Evolutionary conservation across 2,888 invertebrate species (phyloP).

Genomic region (Perizoma affinitatum): DNA sequence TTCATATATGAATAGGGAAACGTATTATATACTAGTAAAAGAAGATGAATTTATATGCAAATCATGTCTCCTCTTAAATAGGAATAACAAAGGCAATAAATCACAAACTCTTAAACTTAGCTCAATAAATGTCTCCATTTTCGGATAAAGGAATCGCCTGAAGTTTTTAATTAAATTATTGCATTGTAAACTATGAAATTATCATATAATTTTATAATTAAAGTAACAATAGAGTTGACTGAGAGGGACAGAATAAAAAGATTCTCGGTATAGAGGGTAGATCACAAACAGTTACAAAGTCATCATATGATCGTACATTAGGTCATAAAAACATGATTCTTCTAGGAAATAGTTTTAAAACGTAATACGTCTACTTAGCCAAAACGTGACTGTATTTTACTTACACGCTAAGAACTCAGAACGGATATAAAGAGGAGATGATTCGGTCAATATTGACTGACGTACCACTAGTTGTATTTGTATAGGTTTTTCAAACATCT

Average conservation of each 20-base stretch:
- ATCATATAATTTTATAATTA: too few relatives aligned
- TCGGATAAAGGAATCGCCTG: neutral
- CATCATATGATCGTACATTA: too few relatives aligned
- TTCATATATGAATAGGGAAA: too few relatives aligned
- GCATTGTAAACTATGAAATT: too few relatives aligned
- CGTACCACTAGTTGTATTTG: slow-evolving; percentile 5
- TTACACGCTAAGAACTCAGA: slow-evolving; percentile 5
- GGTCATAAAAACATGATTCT: neutral
- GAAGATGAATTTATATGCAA: neutral
- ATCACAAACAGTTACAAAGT: too few relatives aligned
- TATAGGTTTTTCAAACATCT: slow-evolving; percentile 15
- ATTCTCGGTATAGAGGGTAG: too few relatives aligned
- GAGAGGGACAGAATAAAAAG: too few relatives aligned
- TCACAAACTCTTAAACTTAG: neutral
- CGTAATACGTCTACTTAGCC: slow-evolving; percentile 2
- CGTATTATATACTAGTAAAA: too few relatives aligned
- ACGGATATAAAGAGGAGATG: slow-evolving; percentile 17
- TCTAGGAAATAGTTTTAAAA: neutral
- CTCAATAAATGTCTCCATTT: neutral
- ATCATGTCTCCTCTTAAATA: neutral
- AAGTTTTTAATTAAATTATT: neutral
- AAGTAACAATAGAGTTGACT: too few relatives aligned
- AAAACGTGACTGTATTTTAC: slow-evolving; percentile 17
- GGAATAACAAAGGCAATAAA: neutral
- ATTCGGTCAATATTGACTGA: slow-evolving; percentile 16